Percentiles rank a stretch among this genome's conserved stretches.
phyloP scores from a whole-genome alignment of 2,888 invertebrate genomes.

The Lepetodrilus schrolli region DNA sequence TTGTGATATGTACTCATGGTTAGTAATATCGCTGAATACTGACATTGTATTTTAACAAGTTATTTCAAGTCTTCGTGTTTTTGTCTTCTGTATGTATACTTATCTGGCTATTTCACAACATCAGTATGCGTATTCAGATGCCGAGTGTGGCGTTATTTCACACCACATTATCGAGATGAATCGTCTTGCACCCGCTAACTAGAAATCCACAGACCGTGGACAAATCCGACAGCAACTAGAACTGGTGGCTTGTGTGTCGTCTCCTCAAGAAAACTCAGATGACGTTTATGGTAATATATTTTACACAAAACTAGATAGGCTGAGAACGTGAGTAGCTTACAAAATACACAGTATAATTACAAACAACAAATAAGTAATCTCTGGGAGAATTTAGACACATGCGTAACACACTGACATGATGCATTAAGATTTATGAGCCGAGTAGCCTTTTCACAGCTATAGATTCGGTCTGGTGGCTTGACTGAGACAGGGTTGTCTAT shows the following conservation, averaged over 20 bases:
- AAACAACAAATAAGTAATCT: slow-evolving; percentile 9
- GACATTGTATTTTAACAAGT: too few relatives aligned
- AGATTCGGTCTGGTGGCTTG: not conserved
- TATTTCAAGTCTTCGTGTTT: too few relatives aligned
- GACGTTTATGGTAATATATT: slow-evolving; percentile 19
- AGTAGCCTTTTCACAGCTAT: not conserved
- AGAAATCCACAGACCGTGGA: not conserved
- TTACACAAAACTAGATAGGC: not conserved
- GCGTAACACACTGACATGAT: slow-evolving; percentile 2
- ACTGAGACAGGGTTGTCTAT: slow-evolving; percentile 1
- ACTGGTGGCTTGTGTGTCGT: too few relatives aligned
- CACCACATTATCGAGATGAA: not conserved
- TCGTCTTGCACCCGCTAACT: not conserved
- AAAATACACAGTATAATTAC: slow-evolving; percentile 4
- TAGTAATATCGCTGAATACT: too few relatives aligned
- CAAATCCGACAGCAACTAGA: too few relatives aligned
- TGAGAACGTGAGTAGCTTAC: slow-evolving; percentile 11
- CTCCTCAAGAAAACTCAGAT: too few relatives aligned
- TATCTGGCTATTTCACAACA: not conserved
- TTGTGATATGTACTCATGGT: too few relatives aligned
- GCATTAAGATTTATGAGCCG: slow-evolving; percentile 8
- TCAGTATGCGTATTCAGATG: not conserved
- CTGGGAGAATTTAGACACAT: slow-evolving; percentile 6
- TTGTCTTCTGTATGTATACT: too few relatives aligned
- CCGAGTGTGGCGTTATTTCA: not conserved